Percentiles rank a stretch among this genome's conserved stretches.
Conservation (phyloP, 2,797 vertebrate genomes). For the Leptoclinus maculatus region DNA sequence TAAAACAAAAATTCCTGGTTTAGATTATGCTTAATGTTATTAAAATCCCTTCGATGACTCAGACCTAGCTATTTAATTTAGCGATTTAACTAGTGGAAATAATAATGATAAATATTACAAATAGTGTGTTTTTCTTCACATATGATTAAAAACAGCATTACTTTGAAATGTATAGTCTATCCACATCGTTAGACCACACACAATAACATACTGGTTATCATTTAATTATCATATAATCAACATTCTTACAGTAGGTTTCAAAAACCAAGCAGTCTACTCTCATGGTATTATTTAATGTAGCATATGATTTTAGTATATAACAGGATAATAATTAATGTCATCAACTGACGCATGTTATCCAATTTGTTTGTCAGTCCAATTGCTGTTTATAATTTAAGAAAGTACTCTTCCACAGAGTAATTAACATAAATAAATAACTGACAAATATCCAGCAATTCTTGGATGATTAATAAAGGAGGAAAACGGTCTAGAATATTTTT, state of each 20-base stretch:
- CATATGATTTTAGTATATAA: neutral
- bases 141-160: neutral
- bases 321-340: conserved; percentile 6
- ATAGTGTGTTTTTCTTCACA: neutral
- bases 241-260: conserved; percentile 54
- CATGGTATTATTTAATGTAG: conserved; percentile 7
- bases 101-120: neutral
- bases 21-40: neutral
- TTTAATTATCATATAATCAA: conserved; percentile 72
- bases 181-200: conserved; percentile 26
- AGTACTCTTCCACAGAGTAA: neutral
- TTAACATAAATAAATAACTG: neutral
- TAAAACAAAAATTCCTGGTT: neutral
- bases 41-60: neutral
- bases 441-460: neutral
- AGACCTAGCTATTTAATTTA: neutral
- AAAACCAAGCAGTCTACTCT: conserved; percentile 28
- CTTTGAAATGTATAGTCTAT: conserved; percentile 29
- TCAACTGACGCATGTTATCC: neutral
- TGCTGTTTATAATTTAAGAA: conserved; percentile 31
- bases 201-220: conserved; percentile 62
- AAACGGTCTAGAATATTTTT: neutral
- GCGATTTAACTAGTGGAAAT: conserved; percentile 3
- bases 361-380: neutral
- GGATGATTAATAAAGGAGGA: conserved; percentile 34